Conservation (phyloP, 1,140 invertebrate species). For the Trichonephila inaurata region DNA sequence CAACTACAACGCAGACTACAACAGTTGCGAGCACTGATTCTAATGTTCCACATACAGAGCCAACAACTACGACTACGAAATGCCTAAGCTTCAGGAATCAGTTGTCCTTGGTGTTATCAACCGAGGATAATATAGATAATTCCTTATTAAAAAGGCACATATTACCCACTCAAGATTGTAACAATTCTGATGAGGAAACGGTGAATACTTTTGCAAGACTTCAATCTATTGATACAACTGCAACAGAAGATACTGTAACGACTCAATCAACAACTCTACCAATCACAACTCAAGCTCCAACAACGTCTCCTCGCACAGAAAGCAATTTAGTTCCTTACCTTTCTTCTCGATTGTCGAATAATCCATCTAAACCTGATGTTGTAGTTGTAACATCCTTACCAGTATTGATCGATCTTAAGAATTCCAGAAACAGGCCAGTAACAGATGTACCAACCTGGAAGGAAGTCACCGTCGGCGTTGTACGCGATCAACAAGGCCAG, state of each 20-base stretch:
- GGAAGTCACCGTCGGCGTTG: conserved; percentile 72
- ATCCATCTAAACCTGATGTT: conserved; percentile 54
- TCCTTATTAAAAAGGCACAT: conserved; percentile 60
- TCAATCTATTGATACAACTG: conserved; percentile 17
- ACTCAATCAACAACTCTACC: not conserved
- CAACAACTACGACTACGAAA: conserved; percentile 46
- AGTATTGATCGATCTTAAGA: conserved; percentile 56
- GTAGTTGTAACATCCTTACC: conserved; percentile 70
- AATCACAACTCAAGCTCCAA: not conserved
- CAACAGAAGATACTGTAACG: conserved; percentile 10
- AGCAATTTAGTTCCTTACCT: conserved; percentile 49
- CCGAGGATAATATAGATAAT: conserved; percentile 73
- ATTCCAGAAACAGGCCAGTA: conserved; percentile 27
- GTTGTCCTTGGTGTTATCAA: conserved; percentile 71
- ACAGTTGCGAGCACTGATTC: not conserved
- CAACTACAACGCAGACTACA: not conserved
- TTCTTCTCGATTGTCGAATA: conserved; percentile 15
- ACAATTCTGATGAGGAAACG: conserved; percentile 18
- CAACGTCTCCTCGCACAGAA: conserved; percentile 15
- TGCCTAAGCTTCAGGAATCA: conserved; percentile 67
- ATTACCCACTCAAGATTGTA: conserved; percentile 66
- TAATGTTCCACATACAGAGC: not conserved
- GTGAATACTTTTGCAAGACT: conserved; percentile 46
- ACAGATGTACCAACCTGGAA: conserved; percentile 64
- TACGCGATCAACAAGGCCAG: conserved; percentile 69